Base-by-base conservation (phyloP, 2,797 vertebrate genomes). In the Sebastes umbrosus region DNA sequence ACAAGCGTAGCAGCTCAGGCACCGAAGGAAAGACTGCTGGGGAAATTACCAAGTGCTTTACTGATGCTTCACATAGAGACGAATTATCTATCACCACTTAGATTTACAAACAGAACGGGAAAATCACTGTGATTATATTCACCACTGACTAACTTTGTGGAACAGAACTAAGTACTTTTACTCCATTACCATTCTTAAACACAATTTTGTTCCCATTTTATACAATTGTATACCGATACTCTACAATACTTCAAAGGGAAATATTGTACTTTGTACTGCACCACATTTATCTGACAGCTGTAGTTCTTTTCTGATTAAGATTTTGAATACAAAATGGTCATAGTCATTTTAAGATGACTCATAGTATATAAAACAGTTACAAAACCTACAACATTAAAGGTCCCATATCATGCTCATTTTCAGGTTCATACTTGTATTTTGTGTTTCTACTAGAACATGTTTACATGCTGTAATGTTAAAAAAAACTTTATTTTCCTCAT, bases 31-130 rank as follows among this genome's bases (percentile, higher is more conserved):
- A 77, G 58, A 73, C 59, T 84, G 65, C 64, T 71, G 27, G 20
- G 71, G 34, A 87, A 87, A 86, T 84, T 69, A 78, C 20, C 57
- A 69, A 27, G 54, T 69, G 36, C 64, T 67, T 66, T 58, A 36
- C 13, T 36, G 58, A 63, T 46, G 75, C 46, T 43, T 80, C 3
- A 39, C 50, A 62, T n/a, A 12, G 16, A 77, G 25, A 62, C 31
- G 4, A 43, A 58, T 60, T 72, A 31, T 57, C 39, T 57, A 25
- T 59, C 22, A 25, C 27, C 31, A 29, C 27, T 75, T 46, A 65
- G 4, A 54, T 67, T 59, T 32, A 67, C 14, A 69, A 29, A 66
- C 11, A 67, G 6, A 75, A 31, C 4, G 4, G 39, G 1, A 25
- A 59, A 69, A 80, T 73, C 9, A 27, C 58, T 77, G 9, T 65